phyloP scores from a whole-genome alignment of 2,113 vertebrate genomes.

The Sebastes schlegelii region DNA sequence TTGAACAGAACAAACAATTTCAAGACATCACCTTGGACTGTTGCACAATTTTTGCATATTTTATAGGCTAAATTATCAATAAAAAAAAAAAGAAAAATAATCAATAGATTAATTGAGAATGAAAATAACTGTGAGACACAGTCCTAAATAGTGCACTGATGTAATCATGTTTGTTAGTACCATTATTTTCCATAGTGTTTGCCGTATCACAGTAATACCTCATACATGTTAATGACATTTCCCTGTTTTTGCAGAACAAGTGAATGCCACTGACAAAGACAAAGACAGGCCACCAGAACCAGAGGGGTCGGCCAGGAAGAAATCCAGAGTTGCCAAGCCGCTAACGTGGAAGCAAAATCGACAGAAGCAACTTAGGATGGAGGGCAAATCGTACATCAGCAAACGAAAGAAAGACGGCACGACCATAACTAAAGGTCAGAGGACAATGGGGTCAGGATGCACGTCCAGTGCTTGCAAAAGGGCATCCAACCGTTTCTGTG shows the following conservation, averaged over 20 bases:
- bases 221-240: background rate
- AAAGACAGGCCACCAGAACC: slow-evolving; percentile 14
- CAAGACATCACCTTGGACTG: background rate
- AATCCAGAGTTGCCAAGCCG: slow-evolving; percentile 43
- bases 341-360: slow-evolving; percentile 52
- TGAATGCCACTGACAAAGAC: slow-evolving; percentile 3
- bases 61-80: background rate
- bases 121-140: background rate
- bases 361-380: slow-evolving; percentile 58
- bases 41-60: background rate
- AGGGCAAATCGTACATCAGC: slow-evolving; percentile 53
- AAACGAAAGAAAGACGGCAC: slow-evolving; percentile 52
- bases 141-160: background rate
- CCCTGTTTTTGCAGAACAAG: slow-evolving; percentile 25
- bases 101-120: background rate
- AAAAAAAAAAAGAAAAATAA: background rate
- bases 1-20: background rate
- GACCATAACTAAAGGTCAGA: slow-evolving; percentile 36
- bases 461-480: slow-evolving; percentile 40
- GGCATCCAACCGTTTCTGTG: slow-evolving; percentile 57
- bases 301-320: slow-evolving; percentile 27
- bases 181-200: background rate
- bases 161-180: background rate
- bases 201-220: background rate
- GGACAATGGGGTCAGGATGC: slow-evolving; percentile 36